phyloP scores from a whole-genome alignment of 2,888 invertebrate genomes.

The Trissolcus brochymenae region DNA sequence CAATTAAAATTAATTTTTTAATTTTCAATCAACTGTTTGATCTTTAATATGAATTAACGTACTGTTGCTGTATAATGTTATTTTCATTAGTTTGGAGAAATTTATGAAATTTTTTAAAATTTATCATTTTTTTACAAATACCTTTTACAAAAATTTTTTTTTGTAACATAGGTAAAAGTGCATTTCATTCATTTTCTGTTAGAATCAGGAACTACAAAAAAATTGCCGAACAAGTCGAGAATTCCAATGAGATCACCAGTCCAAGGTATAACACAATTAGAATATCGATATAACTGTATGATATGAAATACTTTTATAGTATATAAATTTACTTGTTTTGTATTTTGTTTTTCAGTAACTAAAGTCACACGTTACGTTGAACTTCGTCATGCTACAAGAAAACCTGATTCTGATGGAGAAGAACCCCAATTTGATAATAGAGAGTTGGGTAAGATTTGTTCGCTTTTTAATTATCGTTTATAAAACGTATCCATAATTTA shows the following conservation, averaged over 20 bases:
- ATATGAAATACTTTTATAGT: no score
- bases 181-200: not conserved
- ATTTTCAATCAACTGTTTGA: no score
- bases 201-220: not conserved
- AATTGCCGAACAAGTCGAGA: not conserved
- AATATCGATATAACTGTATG: not conserved
- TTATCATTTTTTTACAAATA: no score
- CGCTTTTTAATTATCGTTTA: not conserved
- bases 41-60: no score
- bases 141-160: no score
- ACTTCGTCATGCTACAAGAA: not conserved
- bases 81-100: no score
- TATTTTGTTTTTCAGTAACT: not conserved
- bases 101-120: no score
- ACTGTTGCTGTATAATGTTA: no score
- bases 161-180: not conserved
- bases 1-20: no score
- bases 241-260: not conserved
- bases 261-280: not conserved
- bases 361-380: not conserved
- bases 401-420: not conserved
- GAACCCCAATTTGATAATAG: not conserved
- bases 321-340: no score
- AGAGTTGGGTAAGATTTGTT: not conserved
- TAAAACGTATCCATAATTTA: not conserved